Conservation (phyloP, 2,888 invertebrate species). For the Neoitamus cyanurus region DNA sequence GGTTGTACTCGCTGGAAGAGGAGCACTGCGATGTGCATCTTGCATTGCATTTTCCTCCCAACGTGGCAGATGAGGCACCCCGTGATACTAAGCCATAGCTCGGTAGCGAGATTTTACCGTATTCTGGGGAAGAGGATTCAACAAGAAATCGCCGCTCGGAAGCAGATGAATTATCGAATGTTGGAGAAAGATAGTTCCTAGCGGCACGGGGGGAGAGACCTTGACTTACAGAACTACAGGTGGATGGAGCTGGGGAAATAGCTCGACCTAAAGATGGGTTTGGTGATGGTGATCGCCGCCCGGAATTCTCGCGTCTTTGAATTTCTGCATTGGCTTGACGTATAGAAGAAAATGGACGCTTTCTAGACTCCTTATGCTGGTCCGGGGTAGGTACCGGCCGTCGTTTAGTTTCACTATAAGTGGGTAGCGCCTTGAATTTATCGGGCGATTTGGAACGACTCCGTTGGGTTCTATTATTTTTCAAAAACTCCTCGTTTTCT, state of each 20-base stretch:
- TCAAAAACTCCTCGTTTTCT: slow-evolving; percentile 43
- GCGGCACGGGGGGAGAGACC: slow-evolving; percentile 33
- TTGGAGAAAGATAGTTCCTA: not conserved
- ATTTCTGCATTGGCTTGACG: not conserved
- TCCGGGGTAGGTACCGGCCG: not conserved
- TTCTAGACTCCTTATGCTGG: not conserved
- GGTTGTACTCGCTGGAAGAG: slow-evolving; percentile 63
- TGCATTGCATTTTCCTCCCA: slow-evolving; percentile 41
- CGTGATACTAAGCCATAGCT: slow-evolving; percentile 50
- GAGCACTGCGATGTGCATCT: slow-evolving; percentile 63
- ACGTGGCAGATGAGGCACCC: slow-evolving; percentile 48
- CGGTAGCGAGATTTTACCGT: slow-evolving; percentile 55
- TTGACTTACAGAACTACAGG: not conserved
- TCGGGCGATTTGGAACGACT: not conserved
- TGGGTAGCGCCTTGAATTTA: not conserved
- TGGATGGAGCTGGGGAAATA: not conserved
- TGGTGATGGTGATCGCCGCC: slow-evolving; percentile 54
- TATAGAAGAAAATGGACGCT: not conserved
- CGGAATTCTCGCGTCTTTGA: not conserved
- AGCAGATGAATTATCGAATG: not conserved
- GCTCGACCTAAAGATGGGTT: slow-evolving; percentile 34
- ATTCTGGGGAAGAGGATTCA: slow-evolving; percentile 36
- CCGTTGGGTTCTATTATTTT: slow-evolving; percentile 43
- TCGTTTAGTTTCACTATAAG: not conserved
- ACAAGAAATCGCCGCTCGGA: slow-evolving; percentile 39